Percentiles rank a stretch among this genome's conserved stretches.
Evolutionary conservation across 1,140 invertebrate genomes (phyloP).

Genomic region (Brachionus sp.): DNA sequence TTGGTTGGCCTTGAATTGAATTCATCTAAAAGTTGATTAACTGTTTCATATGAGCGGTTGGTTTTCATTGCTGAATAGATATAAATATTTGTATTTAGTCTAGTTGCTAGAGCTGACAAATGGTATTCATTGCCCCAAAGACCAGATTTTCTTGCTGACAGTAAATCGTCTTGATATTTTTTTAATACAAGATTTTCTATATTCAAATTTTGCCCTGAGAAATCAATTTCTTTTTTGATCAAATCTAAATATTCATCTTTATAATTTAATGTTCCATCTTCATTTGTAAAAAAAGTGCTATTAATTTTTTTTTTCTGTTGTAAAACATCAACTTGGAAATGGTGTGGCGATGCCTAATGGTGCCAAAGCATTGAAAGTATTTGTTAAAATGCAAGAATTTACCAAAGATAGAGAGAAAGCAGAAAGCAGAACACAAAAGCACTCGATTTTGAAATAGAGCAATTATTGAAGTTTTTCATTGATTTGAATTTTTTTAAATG

Average conservation of each 20-base stretch:
- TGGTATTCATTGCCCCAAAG: neutral
- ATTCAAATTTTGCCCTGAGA: too few relatives aligned
- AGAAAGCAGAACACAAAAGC: too few relatives aligned
- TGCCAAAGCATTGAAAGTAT: slow-evolving; percentile 47
- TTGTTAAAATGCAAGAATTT: neutral
- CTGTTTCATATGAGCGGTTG: neutral
- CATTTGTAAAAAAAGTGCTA: neutral
- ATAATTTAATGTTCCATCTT: neutral
- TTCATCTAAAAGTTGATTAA: neutral
- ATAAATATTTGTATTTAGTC: neutral
- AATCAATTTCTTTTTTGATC: too few relatives aligned
- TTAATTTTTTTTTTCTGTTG: neutral
- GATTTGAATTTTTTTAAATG: too few relatives aligned
- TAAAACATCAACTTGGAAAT: neutral
- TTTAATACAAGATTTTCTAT: too few relatives aligned
- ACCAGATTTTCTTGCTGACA: neutral
- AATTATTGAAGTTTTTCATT: too few relatives aligned
- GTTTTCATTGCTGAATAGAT: neutral
- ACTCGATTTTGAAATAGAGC: too few relatives aligned
- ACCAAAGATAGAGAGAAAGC: too few relatives aligned
- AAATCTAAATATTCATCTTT: too few relatives aligned
- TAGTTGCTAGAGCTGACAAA: neutral
- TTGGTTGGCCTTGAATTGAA: neutral
- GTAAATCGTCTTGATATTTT: too few relatives aligned
- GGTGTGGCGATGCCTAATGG: slow-evolving; percentile 50